phyloP scores from a whole-genome alignment of 2,113 vertebrate genomes.

The Zosterops borbonicus region DNA sequence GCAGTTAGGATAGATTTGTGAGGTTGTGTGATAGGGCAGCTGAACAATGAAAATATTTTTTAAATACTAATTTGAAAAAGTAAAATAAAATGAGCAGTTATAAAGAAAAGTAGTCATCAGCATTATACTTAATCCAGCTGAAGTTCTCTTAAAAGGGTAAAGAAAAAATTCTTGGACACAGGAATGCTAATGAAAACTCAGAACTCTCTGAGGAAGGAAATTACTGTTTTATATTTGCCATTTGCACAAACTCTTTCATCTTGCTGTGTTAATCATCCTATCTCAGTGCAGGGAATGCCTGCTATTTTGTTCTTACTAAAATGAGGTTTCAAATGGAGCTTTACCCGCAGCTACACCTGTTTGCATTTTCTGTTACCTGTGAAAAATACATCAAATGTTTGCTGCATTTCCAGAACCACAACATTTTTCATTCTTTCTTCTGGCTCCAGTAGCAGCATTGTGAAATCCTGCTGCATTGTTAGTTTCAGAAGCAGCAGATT shows the following conservation, averaged over 20 bases:
- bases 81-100: not conserved
- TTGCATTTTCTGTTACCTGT: not conserved
- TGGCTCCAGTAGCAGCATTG: not conserved
- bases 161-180: not conserved
- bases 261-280: not conserved
- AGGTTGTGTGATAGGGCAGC: not conserved
- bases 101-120: not conserved
- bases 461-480: not conserved
- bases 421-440: not conserved
- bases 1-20: not conserved
- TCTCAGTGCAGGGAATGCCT: not conserved
- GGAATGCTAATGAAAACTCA: not conserved
- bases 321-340: not conserved
- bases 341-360: not conserved
- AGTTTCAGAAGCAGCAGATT: not conserved
- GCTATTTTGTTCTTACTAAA: not conserved
- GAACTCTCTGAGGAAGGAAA: not conserved
- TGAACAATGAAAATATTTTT: not conserved
- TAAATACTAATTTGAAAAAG: not conserved
- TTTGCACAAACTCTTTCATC: not conserved
- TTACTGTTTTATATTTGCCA: not conserved
- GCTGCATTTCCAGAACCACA: not conserved
- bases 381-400: not conserved
- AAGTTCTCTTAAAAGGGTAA: not conserved
- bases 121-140: not conserved